Evolutionary conservation across 2,113 vertebrate species (phyloP), one percentile per base, ranked within the genome.

Genomic region (Planiliza haematocheilus): DNA sequence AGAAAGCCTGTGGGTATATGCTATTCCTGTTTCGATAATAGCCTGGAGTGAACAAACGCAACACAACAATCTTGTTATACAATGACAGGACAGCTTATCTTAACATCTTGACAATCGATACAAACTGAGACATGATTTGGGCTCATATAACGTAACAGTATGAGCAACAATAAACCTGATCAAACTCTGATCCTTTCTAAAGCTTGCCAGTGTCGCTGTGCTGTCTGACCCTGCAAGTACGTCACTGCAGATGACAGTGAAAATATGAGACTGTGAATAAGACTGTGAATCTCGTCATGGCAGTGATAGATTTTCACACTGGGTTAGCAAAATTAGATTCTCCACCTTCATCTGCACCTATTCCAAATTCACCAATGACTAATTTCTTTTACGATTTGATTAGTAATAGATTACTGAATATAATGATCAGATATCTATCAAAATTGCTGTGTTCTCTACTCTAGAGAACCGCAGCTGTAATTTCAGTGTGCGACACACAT

Each of bases 1-100:
- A 11, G 38, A 49, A 66, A 17, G 70, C 82, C 72, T 58, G 64
- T 68, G 66, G 74, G 71, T 52, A 59, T n/a, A 34, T 36, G 3
- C 71, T 55, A 68, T 67, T 87, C 58, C 74, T 67, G 21, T 86
- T 82, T 67, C 56, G 60, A 51, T 69, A 61, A 68, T 30, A 75
- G 53, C 59, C 67, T 43, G 37, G 13, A 65, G 55, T 20, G 24
- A 72, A 67, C 21, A 52, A 70, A 79, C 38, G 49, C 9, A 61
- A 58, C 30, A 21, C 16, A 67, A 50, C 21, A 4, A 61, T 55
- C 43, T 55, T 51, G 16, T 68, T 74, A 68, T 43, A 50, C 9
- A 46, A 39, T 57, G 34, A 70, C 60, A 34, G 55, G 24, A 24
- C 49, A 17, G 1, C 41, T 67, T 51, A 50, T 52, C 21, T 38